Conservation (phyloP, 1,140 invertebrate genomes). For the Pseudomyrmex sp. region DNA sequence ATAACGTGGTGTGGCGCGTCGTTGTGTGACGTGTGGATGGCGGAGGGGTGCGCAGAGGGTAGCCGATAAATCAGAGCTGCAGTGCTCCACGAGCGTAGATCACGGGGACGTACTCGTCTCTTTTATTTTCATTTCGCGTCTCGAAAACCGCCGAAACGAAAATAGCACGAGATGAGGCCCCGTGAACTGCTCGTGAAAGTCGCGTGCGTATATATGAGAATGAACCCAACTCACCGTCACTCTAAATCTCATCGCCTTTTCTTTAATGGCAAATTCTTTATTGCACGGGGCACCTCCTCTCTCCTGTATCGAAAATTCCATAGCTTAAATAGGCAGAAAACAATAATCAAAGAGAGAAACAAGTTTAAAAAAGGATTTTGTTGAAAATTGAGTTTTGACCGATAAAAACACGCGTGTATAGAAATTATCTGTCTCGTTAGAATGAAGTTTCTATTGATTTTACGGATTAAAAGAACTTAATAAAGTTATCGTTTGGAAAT, state of each 20-base stretch:
- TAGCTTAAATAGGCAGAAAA: neutral
- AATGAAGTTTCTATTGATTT: neutral
- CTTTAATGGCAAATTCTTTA: constrained; percentile 4
- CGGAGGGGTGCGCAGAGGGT: constrained; percentile 49
- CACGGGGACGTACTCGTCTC: constrained; percentile 55
- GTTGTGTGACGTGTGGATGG: constrained; percentile 41
- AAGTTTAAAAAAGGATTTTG: too few relatives aligned
- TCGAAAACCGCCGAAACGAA: constrained; percentile 75
- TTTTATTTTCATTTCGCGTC: constrained; percentile 72
- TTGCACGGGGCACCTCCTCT: neutral
- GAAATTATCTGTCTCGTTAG: too few relatives aligned
- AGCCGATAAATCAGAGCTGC: constrained; percentile 75
- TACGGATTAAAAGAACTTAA: neutral
- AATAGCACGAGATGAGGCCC: constrained; percentile 68
- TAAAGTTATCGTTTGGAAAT: too few relatives aligned
- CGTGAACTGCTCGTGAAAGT: constrained; percentile 25
- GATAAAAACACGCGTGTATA: too few relatives aligned
- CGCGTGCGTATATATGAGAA: constrained; percentile 37
- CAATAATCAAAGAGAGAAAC: too few relatives aligned
- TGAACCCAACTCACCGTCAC: constrained; percentile 12
- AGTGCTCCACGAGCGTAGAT: constrained; percentile 65
- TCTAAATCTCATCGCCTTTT: neutral
- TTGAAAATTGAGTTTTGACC: too few relatives aligned
- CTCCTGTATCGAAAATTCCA: neutral
- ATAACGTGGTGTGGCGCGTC: constrained; percentile 34